Evolutionary conservation across 2,797 vertebrate genomes (phyloP).

Genomic region (Clarias pachynema): DNA sequence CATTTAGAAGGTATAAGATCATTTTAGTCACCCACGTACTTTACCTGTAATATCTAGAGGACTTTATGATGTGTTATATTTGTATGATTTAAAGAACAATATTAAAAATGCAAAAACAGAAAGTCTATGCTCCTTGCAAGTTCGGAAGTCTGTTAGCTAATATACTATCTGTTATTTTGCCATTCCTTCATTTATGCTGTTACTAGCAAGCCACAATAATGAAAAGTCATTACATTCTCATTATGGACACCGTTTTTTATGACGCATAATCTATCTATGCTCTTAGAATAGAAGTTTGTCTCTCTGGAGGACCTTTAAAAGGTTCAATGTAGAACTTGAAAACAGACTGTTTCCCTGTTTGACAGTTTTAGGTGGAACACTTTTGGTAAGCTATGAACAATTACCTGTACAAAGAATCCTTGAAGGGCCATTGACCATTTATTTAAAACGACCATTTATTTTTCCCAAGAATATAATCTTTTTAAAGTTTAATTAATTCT

Average conservation of each 20-base stretch:
- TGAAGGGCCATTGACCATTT: not conserved
- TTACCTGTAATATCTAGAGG: not conserved
- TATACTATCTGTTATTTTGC: not conserved
- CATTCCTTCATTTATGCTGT: not conserved
- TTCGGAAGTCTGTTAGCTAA: no score
- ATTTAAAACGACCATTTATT: not conserved
- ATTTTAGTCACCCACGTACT: not conserved
- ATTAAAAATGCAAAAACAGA: not conserved
- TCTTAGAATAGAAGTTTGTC: not conserved
- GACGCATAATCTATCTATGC: not conserved
- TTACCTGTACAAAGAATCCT: not conserved
- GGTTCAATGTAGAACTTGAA: not conserved
- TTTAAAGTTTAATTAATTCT: not conserved
- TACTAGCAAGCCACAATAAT: not conserved
- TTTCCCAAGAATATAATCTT: not conserved
- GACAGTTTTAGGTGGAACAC: not conserved
- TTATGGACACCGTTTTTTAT: not conserved
- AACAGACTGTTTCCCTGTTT: not conserved
- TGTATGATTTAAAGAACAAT: not conserved
- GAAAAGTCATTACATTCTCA: not conserved
- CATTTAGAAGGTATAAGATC: not conserved
- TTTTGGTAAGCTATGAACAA: not conserved
- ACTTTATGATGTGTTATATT: not conserved
- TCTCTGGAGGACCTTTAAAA: not conserved
- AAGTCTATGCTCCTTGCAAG: not conserved